Conservation (phyloP, 2,113 vertebrate genomes). For the Indicator indicator region DNA sequence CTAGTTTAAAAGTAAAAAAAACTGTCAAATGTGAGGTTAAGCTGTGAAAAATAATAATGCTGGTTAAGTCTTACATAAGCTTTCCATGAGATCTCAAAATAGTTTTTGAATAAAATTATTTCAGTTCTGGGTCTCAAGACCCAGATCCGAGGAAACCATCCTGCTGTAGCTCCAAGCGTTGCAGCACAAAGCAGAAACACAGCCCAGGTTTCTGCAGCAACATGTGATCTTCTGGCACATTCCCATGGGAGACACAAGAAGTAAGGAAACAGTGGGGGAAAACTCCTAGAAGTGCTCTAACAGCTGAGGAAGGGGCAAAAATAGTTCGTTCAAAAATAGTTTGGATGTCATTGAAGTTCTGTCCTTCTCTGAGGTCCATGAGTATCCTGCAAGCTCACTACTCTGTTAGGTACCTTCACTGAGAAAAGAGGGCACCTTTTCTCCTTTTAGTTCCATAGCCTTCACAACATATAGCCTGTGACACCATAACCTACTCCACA, state of each 20-base stretch:
- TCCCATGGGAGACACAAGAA: accelerated
- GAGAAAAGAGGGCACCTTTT: not conserved
- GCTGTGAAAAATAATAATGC: not conserved
- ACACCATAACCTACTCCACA: not conserved
- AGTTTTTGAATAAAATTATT: not conserved
- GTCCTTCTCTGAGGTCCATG: not conserved
- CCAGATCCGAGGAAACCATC: accelerated
- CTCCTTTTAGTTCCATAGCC: not conserved
- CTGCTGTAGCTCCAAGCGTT: accelerated
- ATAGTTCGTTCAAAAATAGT: not conserved
- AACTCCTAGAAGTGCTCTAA: not conserved
- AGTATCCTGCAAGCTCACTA: accelerated
- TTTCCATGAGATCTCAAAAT: not conserved
- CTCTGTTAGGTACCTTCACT: not conserved
- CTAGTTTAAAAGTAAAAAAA: not conserved
- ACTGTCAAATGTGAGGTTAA: not conserved
- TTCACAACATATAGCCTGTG: not conserved
- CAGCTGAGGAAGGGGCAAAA: not conserved
- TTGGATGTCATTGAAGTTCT: accelerated
- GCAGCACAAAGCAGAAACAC: not conserved
- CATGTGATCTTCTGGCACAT: accelerated
- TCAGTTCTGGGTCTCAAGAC: not conserved
- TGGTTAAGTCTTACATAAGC: not conserved
- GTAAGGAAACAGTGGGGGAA: not conserved
- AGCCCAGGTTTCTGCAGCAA: not conserved